Conservation (phyloP, 2,113 vertebrate genomes). For the Scartelaos histophorus region DNA sequence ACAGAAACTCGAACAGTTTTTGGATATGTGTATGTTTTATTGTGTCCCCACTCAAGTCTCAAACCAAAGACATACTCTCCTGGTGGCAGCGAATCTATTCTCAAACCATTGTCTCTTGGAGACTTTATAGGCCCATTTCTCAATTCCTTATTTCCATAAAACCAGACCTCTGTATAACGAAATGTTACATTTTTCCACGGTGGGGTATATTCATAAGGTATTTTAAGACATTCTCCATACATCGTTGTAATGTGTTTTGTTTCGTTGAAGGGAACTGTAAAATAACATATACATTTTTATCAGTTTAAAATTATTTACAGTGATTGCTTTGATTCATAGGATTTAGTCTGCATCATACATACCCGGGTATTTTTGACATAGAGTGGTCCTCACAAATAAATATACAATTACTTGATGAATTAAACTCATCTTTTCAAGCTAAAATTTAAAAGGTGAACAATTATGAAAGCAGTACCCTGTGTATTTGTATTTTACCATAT, state of each 20-base stretch:
- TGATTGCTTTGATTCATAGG: neutral
- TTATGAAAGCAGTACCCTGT: neutral
- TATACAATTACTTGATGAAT: constrained; percentile 13
- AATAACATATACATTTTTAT: neutral
- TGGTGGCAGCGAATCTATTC: accelerated
- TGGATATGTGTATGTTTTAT: constrained; percentile 14
- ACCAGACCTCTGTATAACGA: constrained; percentile 9
- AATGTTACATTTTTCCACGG: neutral
- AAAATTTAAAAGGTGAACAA: too few species aligned
- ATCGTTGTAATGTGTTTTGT: neutral
- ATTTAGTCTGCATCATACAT: neutral
- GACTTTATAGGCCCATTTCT: accelerated
- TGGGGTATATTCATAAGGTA: constrained; percentile 1
- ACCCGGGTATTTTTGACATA: constrained; percentile 18
- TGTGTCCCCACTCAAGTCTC: constrained; percentile 22
- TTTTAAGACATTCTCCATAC: accelerated
- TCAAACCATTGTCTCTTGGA: accelerated
- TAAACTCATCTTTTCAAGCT: constrained; percentile 6
- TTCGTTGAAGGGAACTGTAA: constrained; percentile 15
- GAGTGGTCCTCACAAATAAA: constrained; percentile 5
- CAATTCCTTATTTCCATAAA: neutral
- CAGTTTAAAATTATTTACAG: neutral
- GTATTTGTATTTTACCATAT: neutral
- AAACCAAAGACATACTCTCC: constrained; percentile 27
- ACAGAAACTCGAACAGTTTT: constrained; percentile 15